Evolutionary conservation across 2,888 invertebrate species (phyloP), one percentile per base, ranked within the genome.

Genomic region (Eristalinus sepulchralis): DNA sequence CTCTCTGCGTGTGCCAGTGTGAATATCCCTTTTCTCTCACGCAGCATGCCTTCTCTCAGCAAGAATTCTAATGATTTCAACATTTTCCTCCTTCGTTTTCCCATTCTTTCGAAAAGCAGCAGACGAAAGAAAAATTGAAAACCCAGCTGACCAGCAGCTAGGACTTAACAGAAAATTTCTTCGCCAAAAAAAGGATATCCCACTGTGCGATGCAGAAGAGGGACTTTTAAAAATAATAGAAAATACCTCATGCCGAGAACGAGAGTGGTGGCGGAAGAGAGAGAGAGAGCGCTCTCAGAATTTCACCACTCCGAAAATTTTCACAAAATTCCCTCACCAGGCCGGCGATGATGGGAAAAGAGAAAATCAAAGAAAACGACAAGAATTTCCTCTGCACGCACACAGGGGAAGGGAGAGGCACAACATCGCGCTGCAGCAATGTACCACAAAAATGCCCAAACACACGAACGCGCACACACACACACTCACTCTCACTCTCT

Each of bases 101-200:
- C 47, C 27, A 27, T 27, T 27, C 27, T 57, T 70, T 76, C 33
- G 31, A 36, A 76, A 66, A 47, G 34, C n/a, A 13, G 39, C 39
- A n/a, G n/a, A n/a, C 13, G n/a, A 10, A 55, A 24, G 39, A 22
- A 24, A 20, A 24, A 24, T 10, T 57, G 57, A 57, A 57, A 57
- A 27, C 72, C 71, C 86, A 86, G 86, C 86, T 86, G 86, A 86
- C 77, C 82, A 77, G 62, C 72, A 75, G 5, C 39, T 22, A 53
- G 53, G 39, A 79, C 27, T 5, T 5, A 27, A 27, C 27, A 27
- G 27, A 27, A 70, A 75, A 47, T 36, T 1, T 9, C 4, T 27
- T 27, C 27, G 27, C 27, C 2, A n/a, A n/a, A n/a, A 81, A 85
- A 82, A 82, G 72, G 72, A 86, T 59, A 73, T 82, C 77, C 63